phyloP scores from a whole-genome alignment of 1,140 invertebrate species.

The Aphelinus certus region DNA sequence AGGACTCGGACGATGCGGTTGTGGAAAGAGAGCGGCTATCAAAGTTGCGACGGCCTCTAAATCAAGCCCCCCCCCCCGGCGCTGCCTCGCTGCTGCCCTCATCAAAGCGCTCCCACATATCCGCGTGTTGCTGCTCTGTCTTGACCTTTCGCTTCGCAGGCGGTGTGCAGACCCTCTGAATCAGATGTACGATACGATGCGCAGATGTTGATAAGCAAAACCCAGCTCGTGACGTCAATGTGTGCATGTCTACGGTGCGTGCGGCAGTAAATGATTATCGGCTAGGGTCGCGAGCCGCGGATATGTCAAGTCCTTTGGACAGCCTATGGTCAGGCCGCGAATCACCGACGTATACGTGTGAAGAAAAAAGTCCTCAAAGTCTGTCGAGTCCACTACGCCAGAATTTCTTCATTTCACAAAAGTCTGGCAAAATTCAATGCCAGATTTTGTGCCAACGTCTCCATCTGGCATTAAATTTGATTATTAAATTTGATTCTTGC shows the following conservation, averaged over 20 bases:
- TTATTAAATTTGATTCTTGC: too few species aligned
- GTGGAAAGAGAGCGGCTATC: background rate
- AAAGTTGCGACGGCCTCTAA: conserved; percentile 14
- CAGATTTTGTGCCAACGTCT: too few species aligned
- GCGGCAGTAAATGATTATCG: background rate
- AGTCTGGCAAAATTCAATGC: too few species aligned
- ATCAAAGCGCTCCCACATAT: background rate
- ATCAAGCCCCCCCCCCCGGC: background rate
- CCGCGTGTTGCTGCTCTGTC: background rate
- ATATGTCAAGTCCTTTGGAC: background rate
- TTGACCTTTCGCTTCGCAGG: background rate
- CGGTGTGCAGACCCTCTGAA: background rate
- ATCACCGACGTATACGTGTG: too few species aligned
- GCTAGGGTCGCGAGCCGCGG: background rate
- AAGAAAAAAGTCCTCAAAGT: too few species aligned
- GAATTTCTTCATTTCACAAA: too few species aligned
- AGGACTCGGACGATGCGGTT: too few species aligned
- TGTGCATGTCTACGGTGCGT: background rate
- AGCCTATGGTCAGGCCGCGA: too few species aligned
- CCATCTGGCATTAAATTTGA: too few species aligned
- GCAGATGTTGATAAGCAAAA: conserved; percentile 19
- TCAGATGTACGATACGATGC: conserved; percentile 13
- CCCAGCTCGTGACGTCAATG: background rate
- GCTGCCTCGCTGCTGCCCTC: background rate
- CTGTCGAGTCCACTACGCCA: too few species aligned